Conservation (phyloP, 1,140 invertebrate species). For the Brachionus sp. region DNA sequence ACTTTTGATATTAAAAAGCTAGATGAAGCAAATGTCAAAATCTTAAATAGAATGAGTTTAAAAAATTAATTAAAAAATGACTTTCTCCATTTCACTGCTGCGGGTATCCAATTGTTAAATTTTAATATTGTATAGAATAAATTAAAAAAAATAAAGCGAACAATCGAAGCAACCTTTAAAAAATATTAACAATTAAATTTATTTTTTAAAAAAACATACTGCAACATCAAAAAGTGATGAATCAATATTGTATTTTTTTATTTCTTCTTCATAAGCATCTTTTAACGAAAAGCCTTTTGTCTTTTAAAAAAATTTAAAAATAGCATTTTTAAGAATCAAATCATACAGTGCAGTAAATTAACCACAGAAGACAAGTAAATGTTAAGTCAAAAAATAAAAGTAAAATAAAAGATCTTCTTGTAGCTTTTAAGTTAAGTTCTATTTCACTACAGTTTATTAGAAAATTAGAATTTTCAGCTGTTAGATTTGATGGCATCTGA, state of each 20-base stretch:
- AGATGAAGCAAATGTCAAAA: constrained; percentile 26
- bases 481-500: neutral
- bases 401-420: constrained; percentile 23
- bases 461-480: constrained; percentile 25
- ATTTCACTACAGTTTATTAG: constrained; percentile 16
- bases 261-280: constrained; percentile 14
- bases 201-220: neutral
- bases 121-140: constrained; percentile 11
- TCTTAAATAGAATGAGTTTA: neutral
- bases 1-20: constrained; percentile 40
- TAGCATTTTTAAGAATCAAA: neutral
- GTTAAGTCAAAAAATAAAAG: constrained; percentile 34
- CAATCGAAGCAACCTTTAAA: neutral
- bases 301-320: neutral
- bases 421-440: neutral
- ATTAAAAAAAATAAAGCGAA: neutral
- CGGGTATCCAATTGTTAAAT: neutral
- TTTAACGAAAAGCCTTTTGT: constrained; percentile 13
- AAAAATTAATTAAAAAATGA: neutral
- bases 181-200: neutral
- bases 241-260: constrained; percentile 33
- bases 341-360: constrained; percentile 31
- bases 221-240: constrained; percentile 35
- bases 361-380: constrained; percentile 22
- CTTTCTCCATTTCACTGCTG: neutral